Conservation (phyloP, 2,888 invertebrate genomes). For the Himalopsyche kuldschensis region DNA sequence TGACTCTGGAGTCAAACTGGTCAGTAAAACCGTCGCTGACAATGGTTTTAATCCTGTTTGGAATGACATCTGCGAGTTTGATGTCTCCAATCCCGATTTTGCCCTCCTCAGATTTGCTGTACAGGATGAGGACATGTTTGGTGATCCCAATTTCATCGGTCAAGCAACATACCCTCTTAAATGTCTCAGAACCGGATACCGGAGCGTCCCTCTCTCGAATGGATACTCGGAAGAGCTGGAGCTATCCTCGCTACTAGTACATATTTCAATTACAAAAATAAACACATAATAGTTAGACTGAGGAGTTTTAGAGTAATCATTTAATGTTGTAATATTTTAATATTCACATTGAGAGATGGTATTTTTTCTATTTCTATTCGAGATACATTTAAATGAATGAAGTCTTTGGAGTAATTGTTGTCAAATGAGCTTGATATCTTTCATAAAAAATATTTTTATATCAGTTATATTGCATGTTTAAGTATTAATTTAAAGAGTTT, state of each 20-base stretch:
- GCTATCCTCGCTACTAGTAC: constrained; percentile 84
- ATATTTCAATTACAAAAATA: constrained; percentile 63
- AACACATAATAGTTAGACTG: background rate
- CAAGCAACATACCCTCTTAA: constrained; percentile 91
- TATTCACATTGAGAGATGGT: background rate
- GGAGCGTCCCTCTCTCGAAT: constrained; percentile 89
- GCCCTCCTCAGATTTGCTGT: constrained; percentile 86
- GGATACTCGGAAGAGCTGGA: constrained; percentile 91
- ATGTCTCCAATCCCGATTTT: constrained; percentile 77
- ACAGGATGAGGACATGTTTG: constrained; percentile 96
- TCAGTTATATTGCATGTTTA: background rate
- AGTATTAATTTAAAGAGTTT: background rate
- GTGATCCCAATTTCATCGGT: constrained; percentile 94
- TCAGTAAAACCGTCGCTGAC: constrained; percentile 85
- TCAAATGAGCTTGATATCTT: background rate
- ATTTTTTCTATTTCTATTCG: background rate
- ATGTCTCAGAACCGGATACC: constrained; percentile 81
- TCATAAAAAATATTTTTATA: background rate
- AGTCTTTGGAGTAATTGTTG: background rate
- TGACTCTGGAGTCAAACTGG: constrained; percentile 80
- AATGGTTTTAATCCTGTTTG: constrained; percentile 94
- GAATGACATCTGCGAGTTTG: constrained; percentile 86
- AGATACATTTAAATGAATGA: background rate
- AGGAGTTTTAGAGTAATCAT: background rate
- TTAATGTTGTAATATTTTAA: background rate